Evolutionary conservation across 2,888 invertebrate species (phyloP), one percentile per base, ranked within the genome.

Genomic region (Lamproptera curius): DNA sequence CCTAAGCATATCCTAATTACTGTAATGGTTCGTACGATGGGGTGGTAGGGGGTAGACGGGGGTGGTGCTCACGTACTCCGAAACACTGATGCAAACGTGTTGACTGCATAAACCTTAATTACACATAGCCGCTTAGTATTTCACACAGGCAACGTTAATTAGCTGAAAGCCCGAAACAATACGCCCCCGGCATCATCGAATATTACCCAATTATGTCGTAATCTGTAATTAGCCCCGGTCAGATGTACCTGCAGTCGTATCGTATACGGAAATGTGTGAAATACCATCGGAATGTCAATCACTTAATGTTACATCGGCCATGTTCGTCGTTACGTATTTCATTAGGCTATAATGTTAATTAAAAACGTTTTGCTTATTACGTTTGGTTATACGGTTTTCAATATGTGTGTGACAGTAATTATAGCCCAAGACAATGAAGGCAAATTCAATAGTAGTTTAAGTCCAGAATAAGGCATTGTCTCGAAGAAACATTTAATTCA

Each of bases 1-100:
- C 76, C 73, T 71, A 74, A 82, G 82, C 83, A 84, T 83, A 83
- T 84, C 82, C 83, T 85, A 83, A 85, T 86, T 85, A 85, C 81
- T 67, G 75, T 84, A 85, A 87, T 84, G 80, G 82, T 71, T 81
- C 80, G 76, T 68, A 60, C 55, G 66, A 65, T 75, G 78, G 76
- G 70, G 73, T 70, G 75, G 67, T 50, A 63, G 59, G 69, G 70
- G 70, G 65, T 65, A 62, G 14, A 13, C 16, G 54, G 52, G 41
- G 34, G 46, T 44, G 49, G 47, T 58, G 6, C 9, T 63, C 69
- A 77, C 78, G 76, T 83, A 81, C 70, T 61, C 68, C 62, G 82
- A 68, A 77, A 78, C 67, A 67, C 72, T 74, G 72, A 78, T 80
- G 75, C 66, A 69, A 62, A 67, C 67, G 63, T 62, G 58, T 52